Evolutionary conservation across 2,113 vertebrate genomes (phyloP).

Genomic region (Oncorhynchus tshawytscha): DNA sequence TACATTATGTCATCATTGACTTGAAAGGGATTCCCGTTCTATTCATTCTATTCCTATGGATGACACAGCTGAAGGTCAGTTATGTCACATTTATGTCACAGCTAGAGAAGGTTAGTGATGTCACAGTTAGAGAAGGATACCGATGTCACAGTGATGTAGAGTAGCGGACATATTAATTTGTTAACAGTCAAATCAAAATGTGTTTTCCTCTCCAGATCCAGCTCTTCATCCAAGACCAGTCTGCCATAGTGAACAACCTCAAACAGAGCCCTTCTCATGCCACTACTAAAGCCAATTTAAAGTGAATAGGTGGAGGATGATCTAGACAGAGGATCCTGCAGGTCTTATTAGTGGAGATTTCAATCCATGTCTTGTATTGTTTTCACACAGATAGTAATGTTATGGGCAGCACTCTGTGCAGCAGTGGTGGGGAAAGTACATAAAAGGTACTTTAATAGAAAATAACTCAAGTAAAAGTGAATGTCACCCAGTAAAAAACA

Average conservation of each 20-base stretch:
- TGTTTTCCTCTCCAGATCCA: slow-evolving; percentile 41
- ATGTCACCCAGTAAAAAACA: no score
- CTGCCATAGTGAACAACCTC: slow-evolving; percentile 34
- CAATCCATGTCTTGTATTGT: background rate
- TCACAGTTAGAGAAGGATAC: background rate
- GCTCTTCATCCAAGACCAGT: slow-evolving; percentile 49
- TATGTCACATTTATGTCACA: no score
- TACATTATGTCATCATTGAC: no score
- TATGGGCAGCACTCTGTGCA: no score
- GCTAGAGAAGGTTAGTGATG: background rate
- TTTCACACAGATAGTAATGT: background rate
- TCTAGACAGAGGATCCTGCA: background rate
- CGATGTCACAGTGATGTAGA: background rate
- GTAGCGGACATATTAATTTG: background rate
- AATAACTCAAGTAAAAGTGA: no score
- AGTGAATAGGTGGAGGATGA: no score
- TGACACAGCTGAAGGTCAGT: no score
- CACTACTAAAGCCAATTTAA: background rate
- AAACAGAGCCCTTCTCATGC: background rate
- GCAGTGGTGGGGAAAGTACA: no score
- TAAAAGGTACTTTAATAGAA: no score
- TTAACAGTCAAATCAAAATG: background rate
- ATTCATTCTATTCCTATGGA: no score
- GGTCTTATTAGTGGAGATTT: background rate
- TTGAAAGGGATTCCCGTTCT: no score